These are phyloP conservation scores for Penaeus japonicus DNA, from an alignment of 1,140 invertebrate genomes.

Conservation along the genomic window DNA sequence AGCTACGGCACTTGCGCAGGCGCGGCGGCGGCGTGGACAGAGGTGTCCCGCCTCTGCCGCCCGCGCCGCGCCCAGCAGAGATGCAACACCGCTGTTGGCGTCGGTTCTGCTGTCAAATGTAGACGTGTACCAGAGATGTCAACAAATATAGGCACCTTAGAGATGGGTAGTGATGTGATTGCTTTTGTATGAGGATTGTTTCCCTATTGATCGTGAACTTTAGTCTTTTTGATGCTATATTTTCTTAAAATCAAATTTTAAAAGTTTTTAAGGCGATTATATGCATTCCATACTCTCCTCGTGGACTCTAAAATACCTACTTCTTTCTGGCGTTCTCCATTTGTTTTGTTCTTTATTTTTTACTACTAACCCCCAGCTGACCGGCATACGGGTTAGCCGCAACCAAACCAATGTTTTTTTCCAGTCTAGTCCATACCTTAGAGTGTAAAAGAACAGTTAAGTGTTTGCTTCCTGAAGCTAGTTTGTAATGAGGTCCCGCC, in stretches of 20 bases:
- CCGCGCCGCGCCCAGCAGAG: no score
- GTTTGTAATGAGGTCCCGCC: slow-evolving; percentile 51
- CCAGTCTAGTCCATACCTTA: slow-evolving; percentile 56
- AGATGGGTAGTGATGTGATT: slow-evolving; percentile 54
- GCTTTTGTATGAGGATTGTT: slow-evolving; percentile 55
- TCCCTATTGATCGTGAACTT: slow-evolving; percentile 55
- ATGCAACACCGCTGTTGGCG: no score
- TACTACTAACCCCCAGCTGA: slow-evolving; percentile 41
- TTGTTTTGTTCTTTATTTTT: slow-evolving; percentile 20
- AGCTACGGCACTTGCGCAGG: no score
- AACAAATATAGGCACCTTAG: slow-evolving; percentile 54
- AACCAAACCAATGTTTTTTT: slow-evolving; percentile 57
- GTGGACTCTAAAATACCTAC: slow-evolving; percentile 36
- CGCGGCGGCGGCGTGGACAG: no score
- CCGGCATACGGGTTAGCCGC: slow-evolving; percentile 48
- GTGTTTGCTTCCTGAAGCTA: slow-evolving; percentile 56
- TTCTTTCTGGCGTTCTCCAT: slow-evolving; percentile 24
- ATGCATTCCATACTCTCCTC: slow-evolving; percentile 50
- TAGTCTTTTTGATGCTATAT: slow-evolving; percentile 54
- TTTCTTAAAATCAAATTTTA: slow-evolving; percentile 56
- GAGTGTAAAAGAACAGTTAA: slow-evolving; percentile 55
- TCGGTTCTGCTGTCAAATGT: background rate
- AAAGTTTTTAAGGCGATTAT: slow-evolving; percentile 49
- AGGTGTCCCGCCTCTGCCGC: no score
- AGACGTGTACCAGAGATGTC: slow-evolving; percentile 44